phyloP scores from a whole-genome alignment of 2,888 invertebrate species.

The Hipparchia semele region DNA sequence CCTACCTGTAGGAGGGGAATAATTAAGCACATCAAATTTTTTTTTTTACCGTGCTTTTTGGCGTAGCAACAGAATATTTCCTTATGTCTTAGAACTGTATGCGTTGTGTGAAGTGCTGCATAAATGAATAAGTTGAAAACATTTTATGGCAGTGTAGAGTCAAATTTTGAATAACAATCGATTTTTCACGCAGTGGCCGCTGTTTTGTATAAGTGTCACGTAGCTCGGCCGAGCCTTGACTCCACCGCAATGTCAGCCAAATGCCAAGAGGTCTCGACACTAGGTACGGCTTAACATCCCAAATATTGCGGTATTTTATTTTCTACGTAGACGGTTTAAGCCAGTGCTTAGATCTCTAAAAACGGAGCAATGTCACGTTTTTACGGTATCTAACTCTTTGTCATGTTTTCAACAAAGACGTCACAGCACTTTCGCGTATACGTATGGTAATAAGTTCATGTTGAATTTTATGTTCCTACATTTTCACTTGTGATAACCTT shows the following conservation, averaged over 20 bases:
- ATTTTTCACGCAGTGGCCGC: slow-evolving; percentile 36
- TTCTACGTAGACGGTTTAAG: slow-evolving; percentile 16
- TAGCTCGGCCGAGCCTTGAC: slow-evolving; percentile 53
- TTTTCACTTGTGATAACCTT: not conserved
- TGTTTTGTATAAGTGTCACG: slow-evolving; percentile 53
- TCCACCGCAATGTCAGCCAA: slow-evolving; percentile 56
- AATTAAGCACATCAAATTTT: slow-evolving; percentile 11
- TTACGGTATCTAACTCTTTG: slow-evolving; percentile 2
- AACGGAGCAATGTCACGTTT: slow-evolving; percentile 19
- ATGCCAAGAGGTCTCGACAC: slow-evolving; percentile 48
- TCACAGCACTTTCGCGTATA: slow-evolving; percentile 1
- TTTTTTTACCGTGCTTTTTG: slow-evolving; percentile 28
- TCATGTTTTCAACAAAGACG: not conserved
- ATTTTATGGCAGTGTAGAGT: slow-evolving; percentile 33
- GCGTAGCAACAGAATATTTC: slow-evolving; percentile 29
- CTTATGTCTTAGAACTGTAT: slow-evolving; percentile 31
- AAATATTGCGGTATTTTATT: slow-evolving; percentile 32
- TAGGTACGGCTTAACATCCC: slow-evolving; percentile 29
- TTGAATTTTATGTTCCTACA: not conserved
- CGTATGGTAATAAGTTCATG: not conserved
- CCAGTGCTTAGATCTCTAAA: slow-evolving; percentile 4
- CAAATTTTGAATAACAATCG: slow-evolving; percentile 42
- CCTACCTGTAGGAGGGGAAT: not conserved
- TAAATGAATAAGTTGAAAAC: slow-evolving; percentile 39
- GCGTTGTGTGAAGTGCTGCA: slow-evolving; percentile 31